Percentiles rank a stretch among this genome's conserved stretches.
Evolutionary conservation across 1,140 invertebrate genomes (phyloP).

Genomic region (Diabrotica undecimpunctata): DNA sequence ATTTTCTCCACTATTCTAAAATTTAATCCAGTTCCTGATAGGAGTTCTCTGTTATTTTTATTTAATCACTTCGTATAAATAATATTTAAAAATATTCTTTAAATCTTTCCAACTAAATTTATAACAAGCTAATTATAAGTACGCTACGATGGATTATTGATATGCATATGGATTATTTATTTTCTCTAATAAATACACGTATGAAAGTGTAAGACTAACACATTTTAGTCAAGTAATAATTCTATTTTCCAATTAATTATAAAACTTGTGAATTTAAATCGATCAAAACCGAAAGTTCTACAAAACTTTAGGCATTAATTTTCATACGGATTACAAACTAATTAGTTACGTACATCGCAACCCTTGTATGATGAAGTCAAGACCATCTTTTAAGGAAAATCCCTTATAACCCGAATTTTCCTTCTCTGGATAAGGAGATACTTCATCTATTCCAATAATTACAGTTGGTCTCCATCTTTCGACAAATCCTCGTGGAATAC

Average conservation of each 20-base stretch:
- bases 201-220: too few species aligned
- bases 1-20: too few species aligned
- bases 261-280: not conserved
- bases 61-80: too few species aligned
- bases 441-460: not conserved
- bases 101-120: too few species aligned
- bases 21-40: too few species aligned
- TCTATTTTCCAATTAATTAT: not conserved
- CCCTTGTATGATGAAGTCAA: not conserved
- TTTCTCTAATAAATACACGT: too few species aligned
- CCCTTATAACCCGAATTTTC: constrained; percentile 2
- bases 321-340: not conserved
- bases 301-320: not conserved
- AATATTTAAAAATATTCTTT: too few species aligned
- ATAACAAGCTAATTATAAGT: too few species aligned
- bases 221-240: too few species aligned
- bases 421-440: constrained; percentile 2
- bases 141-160: too few species aligned
- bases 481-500: constrained; percentile 1
- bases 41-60: too few species aligned
- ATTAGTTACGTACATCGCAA: not conserved
- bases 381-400: not conserved
- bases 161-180: too few species aligned
- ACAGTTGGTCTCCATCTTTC: constrained; percentile 1
- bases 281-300: not conserved